Evolutionary conservation across 64 coral and sea anemone genomes (phyloP), one percentile per base, ranked within the genome.

Genomic region (Orbicella faveolata): DNA sequence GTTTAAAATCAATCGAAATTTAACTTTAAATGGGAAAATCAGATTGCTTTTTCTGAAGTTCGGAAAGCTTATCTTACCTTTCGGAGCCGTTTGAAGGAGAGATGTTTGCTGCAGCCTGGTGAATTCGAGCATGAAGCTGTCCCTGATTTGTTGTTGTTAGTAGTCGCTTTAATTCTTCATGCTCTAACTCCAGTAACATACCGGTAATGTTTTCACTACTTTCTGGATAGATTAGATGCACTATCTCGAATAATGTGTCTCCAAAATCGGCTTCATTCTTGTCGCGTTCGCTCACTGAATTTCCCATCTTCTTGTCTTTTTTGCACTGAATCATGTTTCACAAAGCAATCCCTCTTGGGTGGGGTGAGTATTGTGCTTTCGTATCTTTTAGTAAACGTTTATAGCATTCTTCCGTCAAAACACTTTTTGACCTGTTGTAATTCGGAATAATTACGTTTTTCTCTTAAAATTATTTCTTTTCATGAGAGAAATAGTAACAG

Each of bases 131-230:
- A n/a, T 72, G 12, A 11, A 92, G 76, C 53, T 87, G 76, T 69
- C 87, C 65, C 4, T 34, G 82, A 75, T 76, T 53, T 87, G 59
- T 52, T 65, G 34, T 65, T 18, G 63, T 52, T 14, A 92, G 41
- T 12, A 92, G 62, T 79, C 62, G 75, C 34, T 69, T 37, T 4
- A 92, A n/a, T 61, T 87, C 90, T 52, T 87, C 19, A 12, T 80
- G 30, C 7, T 87, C 83, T 30, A n/a, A 75, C 41, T 92, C 90
- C 18, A 92, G 75, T 20, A 92, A 74, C 90, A 92, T 92, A 55
- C 90, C 90, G 4, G 90, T 92, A 63, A 92, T 87, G 30, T 87
- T 87, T 5, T 87, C 83, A 26, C 74, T 35, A 3, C 34, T 35
- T 79, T 92, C 76, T 18, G 90, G 90, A 75, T 92, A 92, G 11